phyloP scores from a whole-genome alignment of 1,140 invertebrate species.

The Drosophila yakuba region DNA sequence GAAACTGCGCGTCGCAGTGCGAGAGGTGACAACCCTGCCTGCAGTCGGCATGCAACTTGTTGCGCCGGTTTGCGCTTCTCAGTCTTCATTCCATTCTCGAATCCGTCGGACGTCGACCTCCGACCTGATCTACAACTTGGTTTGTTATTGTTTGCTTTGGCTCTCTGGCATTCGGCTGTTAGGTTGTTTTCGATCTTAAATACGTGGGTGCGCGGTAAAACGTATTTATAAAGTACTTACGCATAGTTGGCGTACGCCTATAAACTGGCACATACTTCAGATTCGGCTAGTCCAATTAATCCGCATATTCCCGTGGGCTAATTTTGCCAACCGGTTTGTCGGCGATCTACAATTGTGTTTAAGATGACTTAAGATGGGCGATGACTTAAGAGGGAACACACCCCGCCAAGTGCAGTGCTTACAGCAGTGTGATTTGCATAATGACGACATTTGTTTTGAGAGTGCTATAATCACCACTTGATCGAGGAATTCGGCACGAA shows the following conservation, averaged over 20 bases:
- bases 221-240: constrained; percentile 47
- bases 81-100: constrained; percentile 33
- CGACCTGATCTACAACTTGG: constrained; percentile 16
- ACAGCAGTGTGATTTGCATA: constrained; percentile 51
- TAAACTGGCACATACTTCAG: constrained; percentile 29
- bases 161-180: constrained; percentile 11
- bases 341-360: constrained; percentile 32
- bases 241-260: constrained; percentile 14
- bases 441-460: constrained; percentile 50
- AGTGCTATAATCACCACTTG: constrained; percentile 12
- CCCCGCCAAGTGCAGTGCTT: constrained; percentile 17
- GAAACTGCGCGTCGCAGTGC: not conserved
- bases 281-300: constrained; percentile 12
- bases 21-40: constrained; percentile 32
- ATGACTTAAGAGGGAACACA: constrained; percentile 57
- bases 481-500: constrained; percentile 20
- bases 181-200: constrained; percentile 27
- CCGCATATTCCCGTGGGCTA: constrained; percentile 16
- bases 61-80: constrained; percentile 63
- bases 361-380: constrained; percentile 18
- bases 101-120: constrained; percentile 38
- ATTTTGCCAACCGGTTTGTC: constrained; percentile 47
- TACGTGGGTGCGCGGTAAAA: constrained; percentile 48
- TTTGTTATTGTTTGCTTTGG: constrained; percentile 51
- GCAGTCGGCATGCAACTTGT: constrained; percentile 56